Conservation (phyloP, 2,797 vertebrate genomes). For the Momotus momota region DNA sequence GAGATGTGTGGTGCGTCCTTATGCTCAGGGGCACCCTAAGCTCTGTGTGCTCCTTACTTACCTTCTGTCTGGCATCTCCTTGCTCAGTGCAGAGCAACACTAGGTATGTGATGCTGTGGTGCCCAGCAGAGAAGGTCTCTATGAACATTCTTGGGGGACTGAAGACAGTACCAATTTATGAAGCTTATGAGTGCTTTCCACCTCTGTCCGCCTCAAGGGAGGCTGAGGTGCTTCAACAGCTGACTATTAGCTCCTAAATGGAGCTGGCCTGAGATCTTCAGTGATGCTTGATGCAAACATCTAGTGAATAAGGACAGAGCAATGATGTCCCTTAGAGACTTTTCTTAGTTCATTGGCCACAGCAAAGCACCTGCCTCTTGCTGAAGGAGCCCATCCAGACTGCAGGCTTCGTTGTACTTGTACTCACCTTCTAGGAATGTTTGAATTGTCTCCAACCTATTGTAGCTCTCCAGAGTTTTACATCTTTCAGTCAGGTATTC, state of each 20-base stretch:
- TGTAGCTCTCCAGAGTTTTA: constrained; percentile 4
- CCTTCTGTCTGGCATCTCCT: neutral
- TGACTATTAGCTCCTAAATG: neutral
- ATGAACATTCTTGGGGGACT: neutral
- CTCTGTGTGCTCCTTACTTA: rapidly evolving
- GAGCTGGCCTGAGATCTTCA: neutral
- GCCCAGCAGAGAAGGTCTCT: neutral
- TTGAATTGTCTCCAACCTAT: neutral
- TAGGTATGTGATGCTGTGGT: neutral
- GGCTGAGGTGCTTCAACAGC: neutral
- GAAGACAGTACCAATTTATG: neutral
- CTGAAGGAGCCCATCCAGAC: neutral
- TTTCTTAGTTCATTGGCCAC: neutral
- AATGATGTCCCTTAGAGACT: neutral
- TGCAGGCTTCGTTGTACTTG: neutral
- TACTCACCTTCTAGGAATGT: neutral
- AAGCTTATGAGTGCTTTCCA: neutral
- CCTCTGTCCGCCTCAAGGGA: neutral
- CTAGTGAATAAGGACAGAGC: neutral
- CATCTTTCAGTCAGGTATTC: neutral
- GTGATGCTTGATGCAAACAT: neutral
- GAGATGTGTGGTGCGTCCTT: neutral
- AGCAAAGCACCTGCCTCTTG: neutral
- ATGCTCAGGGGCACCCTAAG: neutral
- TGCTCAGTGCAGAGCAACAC: neutral